These are phyloP conservation scores for Mionectes olivaceus DNA, from an alignment of 2,797 vertebrate species.

Conservation along the genomic window DNA sequence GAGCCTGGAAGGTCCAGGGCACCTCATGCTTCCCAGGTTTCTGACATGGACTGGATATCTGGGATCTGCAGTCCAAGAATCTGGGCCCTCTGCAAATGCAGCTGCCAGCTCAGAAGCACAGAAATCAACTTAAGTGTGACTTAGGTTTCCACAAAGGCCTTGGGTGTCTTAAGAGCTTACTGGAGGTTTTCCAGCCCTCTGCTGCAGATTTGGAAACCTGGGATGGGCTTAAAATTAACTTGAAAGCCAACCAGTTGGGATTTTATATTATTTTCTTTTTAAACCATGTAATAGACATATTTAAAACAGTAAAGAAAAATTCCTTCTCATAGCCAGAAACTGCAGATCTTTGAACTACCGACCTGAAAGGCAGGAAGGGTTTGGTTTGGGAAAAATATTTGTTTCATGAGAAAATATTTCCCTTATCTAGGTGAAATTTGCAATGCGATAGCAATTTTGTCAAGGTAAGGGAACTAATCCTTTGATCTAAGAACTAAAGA, in stretches of 20 bases:
- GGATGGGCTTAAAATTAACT: neutral
- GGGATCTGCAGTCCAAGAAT: neutral
- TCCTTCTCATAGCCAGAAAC: neutral
- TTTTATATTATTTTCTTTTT: neutral
- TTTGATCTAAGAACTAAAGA: conserved; percentile 5
- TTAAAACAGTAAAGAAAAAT: conserved; percentile 18
- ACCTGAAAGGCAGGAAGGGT: conserved; percentile 22
- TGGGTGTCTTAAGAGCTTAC: neutral
- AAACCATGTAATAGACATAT: neutral
- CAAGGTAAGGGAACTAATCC: neutral
- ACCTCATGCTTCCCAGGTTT: neutral
- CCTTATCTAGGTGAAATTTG: conserved; percentile 10
- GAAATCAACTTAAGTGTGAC: neutral
- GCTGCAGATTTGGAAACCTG: neutral
- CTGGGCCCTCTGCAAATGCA: neutral
- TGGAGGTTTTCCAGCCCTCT: neutral
- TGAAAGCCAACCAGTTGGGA: neutral
- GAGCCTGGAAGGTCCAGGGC: conserved; percentile 1
- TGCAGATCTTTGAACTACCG: neutral
- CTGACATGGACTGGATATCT: neutral
- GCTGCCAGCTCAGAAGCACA: neutral
- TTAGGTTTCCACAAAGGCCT: neutral
- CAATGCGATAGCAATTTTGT: neutral
- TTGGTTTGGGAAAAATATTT: conserved; percentile 22
- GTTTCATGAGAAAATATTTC: conserved; percentile 12